Percentiles rank a stretch among this genome's conserved stretches.
Evolutionary conservation across 2,113 vertebrate genomes (phyloP).

Genomic region (Thunnus thynnus): DNA sequence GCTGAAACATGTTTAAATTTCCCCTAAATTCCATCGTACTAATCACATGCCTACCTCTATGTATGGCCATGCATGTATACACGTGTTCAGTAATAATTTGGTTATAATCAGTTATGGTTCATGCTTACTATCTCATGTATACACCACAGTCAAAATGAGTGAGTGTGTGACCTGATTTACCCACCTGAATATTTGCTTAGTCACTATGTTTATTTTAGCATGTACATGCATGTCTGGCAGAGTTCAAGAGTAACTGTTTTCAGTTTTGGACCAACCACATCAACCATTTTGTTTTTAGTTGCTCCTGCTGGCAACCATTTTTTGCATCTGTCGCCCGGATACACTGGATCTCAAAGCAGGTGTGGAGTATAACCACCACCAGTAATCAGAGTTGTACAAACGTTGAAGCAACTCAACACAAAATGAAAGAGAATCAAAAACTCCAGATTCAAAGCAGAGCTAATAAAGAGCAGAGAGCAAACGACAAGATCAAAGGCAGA

Average conservation of each 20-base stretch:
- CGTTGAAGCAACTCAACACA: not conserved
- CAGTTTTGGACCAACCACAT: not conserved
- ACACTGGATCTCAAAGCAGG: not conserved
- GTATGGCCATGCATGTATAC: not conserved
- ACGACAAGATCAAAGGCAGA: not conserved
- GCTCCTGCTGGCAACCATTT: not conserved
- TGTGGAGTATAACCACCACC: too few species aligned
- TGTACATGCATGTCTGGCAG: not conserved
- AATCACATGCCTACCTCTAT: not conserved
- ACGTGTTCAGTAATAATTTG: not conserved
- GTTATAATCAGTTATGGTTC: not conserved
- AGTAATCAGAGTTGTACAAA: not conserved
- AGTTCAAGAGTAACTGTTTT: not conserved
- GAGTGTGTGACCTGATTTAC: not conserved
- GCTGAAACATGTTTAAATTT: slow-evolving; percentile 29
- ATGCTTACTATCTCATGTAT: too few species aligned
- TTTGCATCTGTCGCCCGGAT: not conserved
- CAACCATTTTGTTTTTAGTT: not conserved
- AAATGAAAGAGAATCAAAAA: not conserved
- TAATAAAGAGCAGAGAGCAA: not conserved
- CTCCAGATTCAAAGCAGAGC: not conserved
- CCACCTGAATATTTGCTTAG: not conserved
- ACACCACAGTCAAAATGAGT: too few species aligned
- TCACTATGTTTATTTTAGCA: not conserved
- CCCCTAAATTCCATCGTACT: slow-evolving; percentile 1